Conservation (phyloP, 2,797 vertebrate species). For the Bovichtus variegatus region DNA sequence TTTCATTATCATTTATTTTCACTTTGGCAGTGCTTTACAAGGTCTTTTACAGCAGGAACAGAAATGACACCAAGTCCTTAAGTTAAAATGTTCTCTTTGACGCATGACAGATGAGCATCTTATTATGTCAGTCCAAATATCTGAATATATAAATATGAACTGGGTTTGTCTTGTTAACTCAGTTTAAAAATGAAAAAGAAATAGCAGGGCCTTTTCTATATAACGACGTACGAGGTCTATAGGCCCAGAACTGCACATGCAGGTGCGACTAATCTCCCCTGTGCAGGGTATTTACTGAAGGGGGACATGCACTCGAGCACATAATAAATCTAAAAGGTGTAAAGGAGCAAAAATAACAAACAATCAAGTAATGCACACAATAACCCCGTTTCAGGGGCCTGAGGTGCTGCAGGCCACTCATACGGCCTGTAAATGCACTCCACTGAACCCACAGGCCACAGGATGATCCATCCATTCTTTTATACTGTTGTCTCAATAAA, state of each 20-base stretch:
- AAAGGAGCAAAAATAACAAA: slow-evolving; percentile 18
- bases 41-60: neutral
- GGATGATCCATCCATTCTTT: neutral
- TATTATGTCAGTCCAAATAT: neutral
- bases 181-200: neutral
- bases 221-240: slow-evolving; percentile 12
- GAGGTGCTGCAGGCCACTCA: neutral
- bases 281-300: slow-evolving; percentile 26
- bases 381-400: no score
- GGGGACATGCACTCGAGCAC: slow-evolving; percentile 20
- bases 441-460: neutral
- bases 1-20: no score
- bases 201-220: neutral
- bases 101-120: neutral
- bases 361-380: neutral
- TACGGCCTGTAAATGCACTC: neutral
- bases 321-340: slow-evolving; percentile 38
- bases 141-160: neutral
- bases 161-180: neutral
- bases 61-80: neutral
- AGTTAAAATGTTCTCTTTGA: neutral
- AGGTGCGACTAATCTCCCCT: slow-evolving; percentile 43
- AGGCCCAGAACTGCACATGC: slow-evolving; percentile 19
- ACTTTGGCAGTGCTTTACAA: neutral
- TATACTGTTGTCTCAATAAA: neutral